Conservation (phyloP, 2,888 invertebrate genomes). For the Allacma fusca region DNA sequence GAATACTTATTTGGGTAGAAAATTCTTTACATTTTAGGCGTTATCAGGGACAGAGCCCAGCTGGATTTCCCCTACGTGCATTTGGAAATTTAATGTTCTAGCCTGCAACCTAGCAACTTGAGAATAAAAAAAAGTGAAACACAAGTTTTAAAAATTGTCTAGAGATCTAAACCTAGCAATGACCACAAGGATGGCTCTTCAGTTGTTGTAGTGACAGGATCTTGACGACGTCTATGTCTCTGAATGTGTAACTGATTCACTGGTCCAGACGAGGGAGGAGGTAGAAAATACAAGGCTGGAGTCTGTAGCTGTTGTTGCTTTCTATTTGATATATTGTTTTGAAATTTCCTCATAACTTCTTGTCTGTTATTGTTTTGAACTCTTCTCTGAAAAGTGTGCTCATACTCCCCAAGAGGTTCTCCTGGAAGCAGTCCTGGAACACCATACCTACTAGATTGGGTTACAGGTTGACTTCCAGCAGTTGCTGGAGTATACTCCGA, state of each 20-base stretch:
- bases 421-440: conserved; percentile 23
- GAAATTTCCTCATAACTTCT: neutral
- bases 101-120: too few relatives aligned
- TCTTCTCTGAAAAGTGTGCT: neutral
- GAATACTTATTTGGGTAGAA: too few relatives aligned
- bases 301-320: neutral
- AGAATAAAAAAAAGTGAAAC: too few relatives aligned
- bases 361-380: neutral
- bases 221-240: neutral
- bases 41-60: too few relatives aligned
- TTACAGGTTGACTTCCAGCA: neutral
- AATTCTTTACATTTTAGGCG: too few relatives aligned
- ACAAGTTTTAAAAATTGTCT: neutral
- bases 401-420: neutral
- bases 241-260: neutral
- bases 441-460: neutral
- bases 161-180: neutral
- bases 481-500: neutral
- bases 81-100: too few relatives aligned
- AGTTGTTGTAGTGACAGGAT: conserved; percentile 4
- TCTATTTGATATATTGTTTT: neutral
- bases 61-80: too few relatives aligned
- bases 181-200: conserved; percentile 31
- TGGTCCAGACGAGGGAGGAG: neutral
- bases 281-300: conserved; percentile 4